These are phyloP conservation scores for Parauchenoglanis punctatus DNA, from an alignment of 2,797 vertebrate species.

Conservation along the genomic window DNA sequence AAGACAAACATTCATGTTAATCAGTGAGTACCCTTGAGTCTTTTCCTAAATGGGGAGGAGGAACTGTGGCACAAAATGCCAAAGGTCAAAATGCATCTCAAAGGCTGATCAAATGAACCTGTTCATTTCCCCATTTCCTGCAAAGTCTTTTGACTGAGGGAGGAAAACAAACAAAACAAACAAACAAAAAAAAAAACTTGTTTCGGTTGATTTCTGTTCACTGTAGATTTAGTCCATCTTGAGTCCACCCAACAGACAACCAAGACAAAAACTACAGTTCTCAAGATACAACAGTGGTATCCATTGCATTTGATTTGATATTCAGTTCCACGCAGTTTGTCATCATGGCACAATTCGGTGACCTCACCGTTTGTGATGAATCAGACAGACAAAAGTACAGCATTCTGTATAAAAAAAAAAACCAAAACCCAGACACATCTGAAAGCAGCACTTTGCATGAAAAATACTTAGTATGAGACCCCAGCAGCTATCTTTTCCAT, in stretches of 20 bases:
- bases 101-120: slow-evolving; percentile 34
- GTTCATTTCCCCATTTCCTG: slow-evolving; percentile 11
- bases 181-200: background rate
- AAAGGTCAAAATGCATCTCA: slow-evolving; percentile 46
- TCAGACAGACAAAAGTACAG: slow-evolving; percentile 65
- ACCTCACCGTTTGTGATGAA: slow-evolving; percentile 42
- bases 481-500: slow-evolving; percentile 71
- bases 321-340: slow-evolving; percentile 54
- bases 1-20: slow-evolving; percentile 74
- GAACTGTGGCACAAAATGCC: slow-evolving; percentile 29
- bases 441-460: slow-evolving; percentile 68
- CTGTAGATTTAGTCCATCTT: slow-evolving; percentile 35
- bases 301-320: slow-evolving; percentile 50
- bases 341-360: slow-evolving; percentile 56
- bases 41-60: slow-evolving; percentile 47
- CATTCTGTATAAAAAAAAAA: slow-evolving; percentile 55
- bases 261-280: slow-evolving; percentile 43
- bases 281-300: slow-evolving; percentile 47
- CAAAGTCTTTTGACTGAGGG: slow-evolving; percentile 37
- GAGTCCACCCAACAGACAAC: slow-evolving; percentile 39
- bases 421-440: slow-evolving; percentile 52
- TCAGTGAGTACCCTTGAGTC: slow-evolving; percentile 67
- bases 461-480: slow-evolving; percentile 60
- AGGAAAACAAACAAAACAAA: slow-evolving; percentile 20
- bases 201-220: slow-evolving; percentile 20